phyloP scores from a whole-genome alignment of 2,113 vertebrate species.

The Naja naja region DNA sequence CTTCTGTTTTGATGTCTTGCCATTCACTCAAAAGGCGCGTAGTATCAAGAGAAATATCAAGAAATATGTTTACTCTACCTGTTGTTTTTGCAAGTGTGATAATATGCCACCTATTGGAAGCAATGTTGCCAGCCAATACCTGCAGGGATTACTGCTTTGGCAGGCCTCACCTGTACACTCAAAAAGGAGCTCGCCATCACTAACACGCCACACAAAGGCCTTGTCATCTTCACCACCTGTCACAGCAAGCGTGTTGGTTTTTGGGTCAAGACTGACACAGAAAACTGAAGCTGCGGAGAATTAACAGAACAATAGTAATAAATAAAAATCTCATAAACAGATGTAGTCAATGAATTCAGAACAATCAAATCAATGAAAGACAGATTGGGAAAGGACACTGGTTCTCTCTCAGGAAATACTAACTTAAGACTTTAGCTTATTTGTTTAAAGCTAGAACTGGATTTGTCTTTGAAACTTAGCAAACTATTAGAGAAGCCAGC shows the following conservation, averaged over 20 bases:
- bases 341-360: no score
- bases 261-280: constrained; percentile 89
- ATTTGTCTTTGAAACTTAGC: background rate
- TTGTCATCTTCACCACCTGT: constrained; percentile 93
- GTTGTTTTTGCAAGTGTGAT: background rate
- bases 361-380: background rate
- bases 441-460: background rate
- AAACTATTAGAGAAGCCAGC: background rate
- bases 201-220: constrained; percentile 89
- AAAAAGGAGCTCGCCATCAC: constrained; percentile 85
- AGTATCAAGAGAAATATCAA: background rate
- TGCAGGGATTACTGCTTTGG: background rate
- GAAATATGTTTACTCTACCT: background rate
- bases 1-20: background rate
- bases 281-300: constrained; percentile 83
- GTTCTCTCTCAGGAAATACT: background rate
- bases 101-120: background rate
- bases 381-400: background rate
- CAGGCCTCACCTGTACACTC: constrained; percentile 85
- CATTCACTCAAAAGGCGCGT: background rate
- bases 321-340: background rate
- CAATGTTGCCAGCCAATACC: background rate
- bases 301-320: background rate
- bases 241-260: constrained; percentile 83
- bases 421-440: background rate